Evolutionary conservation across 1,140 invertebrate genomes (phyloP).

Genomic region (Aphis gossypii): DNA sequence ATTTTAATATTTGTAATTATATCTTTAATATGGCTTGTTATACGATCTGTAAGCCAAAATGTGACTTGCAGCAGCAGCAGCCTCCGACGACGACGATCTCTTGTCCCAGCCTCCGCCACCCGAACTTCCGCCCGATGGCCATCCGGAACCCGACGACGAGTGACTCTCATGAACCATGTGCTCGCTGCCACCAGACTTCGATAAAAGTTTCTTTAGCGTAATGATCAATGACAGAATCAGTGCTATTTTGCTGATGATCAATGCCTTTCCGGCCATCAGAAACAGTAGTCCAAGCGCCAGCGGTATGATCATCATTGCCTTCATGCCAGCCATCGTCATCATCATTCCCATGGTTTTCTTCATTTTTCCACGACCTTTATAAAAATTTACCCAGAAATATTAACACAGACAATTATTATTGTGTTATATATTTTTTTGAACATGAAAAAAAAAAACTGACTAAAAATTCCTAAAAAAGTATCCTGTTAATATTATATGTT

Average conservation of each 20-base stretch:
- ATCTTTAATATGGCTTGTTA: conserved; percentile 65
- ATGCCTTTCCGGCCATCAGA: conserved; percentile 75
- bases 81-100: conserved; percentile 64
- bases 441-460: no score
- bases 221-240: conserved; percentile 78
- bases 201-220: conserved; percentile 77
- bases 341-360: conserved; percentile 70
- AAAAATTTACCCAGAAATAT: conserved; percentile 52
- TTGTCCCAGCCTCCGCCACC: conserved; percentile 68
- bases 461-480: neutral
- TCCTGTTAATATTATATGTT: neutral
- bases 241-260: conserved; percentile 79
- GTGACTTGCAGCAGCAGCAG: conserved; percentile 64
- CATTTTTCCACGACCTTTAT: conserved; percentile 64
- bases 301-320: conserved; percentile 75
- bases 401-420: neutral
- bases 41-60: conserved; percentile 78
- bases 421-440: no score
- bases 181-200: conserved; percentile 61
- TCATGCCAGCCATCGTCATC: conserved; percentile 71
- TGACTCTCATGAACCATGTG: conserved; percentile 65
- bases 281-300: conserved; percentile 78
- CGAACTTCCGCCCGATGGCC: conserved; percentile 55
- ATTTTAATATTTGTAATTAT: neutral
- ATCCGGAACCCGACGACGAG: conserved; percentile 60